Conservation (phyloP, 2,888 invertebrate genomes). For the Asteroscopus sphinx region DNA sequence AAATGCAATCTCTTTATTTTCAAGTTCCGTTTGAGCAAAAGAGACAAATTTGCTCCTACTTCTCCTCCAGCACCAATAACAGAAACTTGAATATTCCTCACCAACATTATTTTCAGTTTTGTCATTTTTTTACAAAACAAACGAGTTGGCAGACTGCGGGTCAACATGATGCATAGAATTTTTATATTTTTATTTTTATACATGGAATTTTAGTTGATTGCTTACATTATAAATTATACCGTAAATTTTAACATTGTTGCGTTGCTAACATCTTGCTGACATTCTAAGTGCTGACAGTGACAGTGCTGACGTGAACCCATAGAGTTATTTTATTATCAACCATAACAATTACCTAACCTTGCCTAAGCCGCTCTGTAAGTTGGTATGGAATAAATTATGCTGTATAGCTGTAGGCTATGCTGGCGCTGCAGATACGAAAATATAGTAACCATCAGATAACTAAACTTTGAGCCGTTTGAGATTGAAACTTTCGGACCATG, state of each 20-base stretch:
- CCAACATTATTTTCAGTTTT: slow-evolving; percentile 21
- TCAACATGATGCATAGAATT: slow-evolving; percentile 16
- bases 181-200: slow-evolving; percentile 10
- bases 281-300: too few species aligned
- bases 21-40: slow-evolving; percentile 72
- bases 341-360: too few species aligned
- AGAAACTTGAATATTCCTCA: slow-evolving; percentile 72
- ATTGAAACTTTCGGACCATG: too few species aligned
- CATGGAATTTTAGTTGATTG: slow-evolving; percentile 11
- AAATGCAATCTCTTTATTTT: slow-evolving; percentile 69
- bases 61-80: slow-evolving; percentile 74
- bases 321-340: neutral
- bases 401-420: too few species aligned
- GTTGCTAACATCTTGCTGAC: too few species aligned
- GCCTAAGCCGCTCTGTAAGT: too few species aligned
- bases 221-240: slow-evolving; percentile 22
- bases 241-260: too few species aligned
- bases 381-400: too few species aligned
- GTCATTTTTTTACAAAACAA: slow-evolving; percentile 29
- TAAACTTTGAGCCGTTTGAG: too few species aligned
- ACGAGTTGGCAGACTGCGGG: slow-evolving; percentile 3
- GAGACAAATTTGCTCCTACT: slow-evolving; percentile 72
- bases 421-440: too few species aligned
- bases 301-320: neutral
- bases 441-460: too few species aligned